A percentile compares a stretch with the other conserved stretches of the same genome.
phyloP scores from a whole-genome alignment of 2,888 invertebrate genomes.

The Neelides folsomi region DNA sequence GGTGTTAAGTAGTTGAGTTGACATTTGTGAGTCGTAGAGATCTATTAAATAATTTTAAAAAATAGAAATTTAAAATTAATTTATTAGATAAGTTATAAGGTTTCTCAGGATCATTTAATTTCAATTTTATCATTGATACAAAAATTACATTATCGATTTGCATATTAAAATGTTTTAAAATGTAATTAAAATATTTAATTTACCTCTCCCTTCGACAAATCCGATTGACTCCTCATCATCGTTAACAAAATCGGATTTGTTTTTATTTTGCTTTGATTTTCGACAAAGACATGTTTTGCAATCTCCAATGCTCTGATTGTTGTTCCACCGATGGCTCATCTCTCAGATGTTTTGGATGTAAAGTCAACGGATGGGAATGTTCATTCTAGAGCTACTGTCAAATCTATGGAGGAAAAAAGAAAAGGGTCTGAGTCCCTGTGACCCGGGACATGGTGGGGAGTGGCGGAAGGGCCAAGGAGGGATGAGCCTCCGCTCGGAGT shows the following conservation, averaged over 20 bases:
- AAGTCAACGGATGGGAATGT: not conserved
- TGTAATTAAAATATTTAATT: not conserved
- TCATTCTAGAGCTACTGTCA: slow-evolving; percentile 2
- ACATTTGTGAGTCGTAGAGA: slow-evolving; percentile 32
- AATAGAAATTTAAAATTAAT: too few relatives aligned
- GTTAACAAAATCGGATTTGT: slow-evolving; percentile 22
- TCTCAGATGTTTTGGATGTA: not conserved
- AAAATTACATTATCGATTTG: too few relatives aligned
- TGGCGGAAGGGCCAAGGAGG: not conserved
- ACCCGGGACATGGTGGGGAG: not conserved
- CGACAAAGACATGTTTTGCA: slow-evolving; percentile 32
- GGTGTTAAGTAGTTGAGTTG: slow-evolving; percentile 26
- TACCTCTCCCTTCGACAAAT: slow-evolving; percentile 17
- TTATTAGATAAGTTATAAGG: too few relatives aligned
- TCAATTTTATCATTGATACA: too few relatives aligned
- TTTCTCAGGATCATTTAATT: too few relatives aligned
- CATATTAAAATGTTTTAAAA: not conserved
- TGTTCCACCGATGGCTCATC: slow-evolving; percentile 31
- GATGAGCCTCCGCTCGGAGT: not conserved
- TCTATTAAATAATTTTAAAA: slow-evolving; percentile 9
- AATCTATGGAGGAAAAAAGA: not conserved
- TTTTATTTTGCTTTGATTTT: slow-evolving; percentile 28
- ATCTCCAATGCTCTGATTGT: slow-evolving; percentile 29
- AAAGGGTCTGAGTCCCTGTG: not conserved
- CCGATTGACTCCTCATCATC: slow-evolving; percentile 18